Evolutionary conservation across 2,888 invertebrate species (phyloP), one percentile per base, ranked within the genome.

Genomic region (Patella ulyssiponensis): DNA sequence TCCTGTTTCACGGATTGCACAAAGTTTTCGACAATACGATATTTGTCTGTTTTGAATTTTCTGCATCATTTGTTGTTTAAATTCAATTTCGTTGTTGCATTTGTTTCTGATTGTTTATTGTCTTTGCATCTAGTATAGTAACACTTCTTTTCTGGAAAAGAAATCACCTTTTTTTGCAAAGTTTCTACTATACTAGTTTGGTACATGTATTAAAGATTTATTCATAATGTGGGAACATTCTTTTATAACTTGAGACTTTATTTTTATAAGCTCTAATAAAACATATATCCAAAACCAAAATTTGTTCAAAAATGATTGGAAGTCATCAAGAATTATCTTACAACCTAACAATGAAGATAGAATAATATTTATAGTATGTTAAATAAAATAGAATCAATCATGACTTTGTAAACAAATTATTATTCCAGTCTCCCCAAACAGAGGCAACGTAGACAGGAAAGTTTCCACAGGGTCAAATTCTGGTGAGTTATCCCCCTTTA

Each of bases 401-500:
- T 44, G 44, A 44, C 7, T 70, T 9, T 70, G 27, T 70, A 33
- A 27, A 44, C 20, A 17, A n/a, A 56, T 54, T 76, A n/a, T 64
- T 44, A 53, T 80, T 79, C 71, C 75, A 84, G 84, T 75, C 77
- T 81, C 82, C 53, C 82, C 85, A 76, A 78, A 82, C 53, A 75
- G 84, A 71, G 76, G 77, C 23, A 79, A 82, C 76, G 11, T 20
- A 64, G 87, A 87, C 73, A 85, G 87, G 71, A 79, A 81, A 64
- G 81, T 84, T 27, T 86, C 87, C 69, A 84, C 86, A 77, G 82
- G 84, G 69, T 84, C 86, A 23, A 84, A 80, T 69, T 83, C 87
- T 82, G 87, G 87, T 87, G 77, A 76, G 79, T 71, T 53, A 58
- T 44, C 44, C 44, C 44, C 44, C 44, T 44, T 44, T 44, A 44